Evolutionary conservation across 1,140 invertebrate genomes (phyloP).

Genomic region (Campoletis sonorensis): DNA sequence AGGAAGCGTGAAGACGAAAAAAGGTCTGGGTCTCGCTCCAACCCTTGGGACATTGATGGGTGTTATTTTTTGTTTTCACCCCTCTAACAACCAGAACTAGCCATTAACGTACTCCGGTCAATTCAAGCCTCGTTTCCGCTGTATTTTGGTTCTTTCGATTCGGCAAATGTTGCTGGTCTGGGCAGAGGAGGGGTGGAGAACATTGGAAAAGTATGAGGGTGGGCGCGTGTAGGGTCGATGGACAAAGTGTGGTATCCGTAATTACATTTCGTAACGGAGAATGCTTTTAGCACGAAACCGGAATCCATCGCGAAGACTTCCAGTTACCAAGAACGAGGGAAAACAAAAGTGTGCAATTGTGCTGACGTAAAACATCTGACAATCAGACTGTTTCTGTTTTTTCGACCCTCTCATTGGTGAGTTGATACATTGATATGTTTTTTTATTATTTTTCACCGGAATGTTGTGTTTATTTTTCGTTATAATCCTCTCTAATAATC

Average conservation of each 20-base stretch:
- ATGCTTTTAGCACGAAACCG: conserved; percentile 66
- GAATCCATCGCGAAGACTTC: conserved; percentile 49
- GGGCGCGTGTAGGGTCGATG: conserved; percentile 8
- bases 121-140: conserved; percentile 60
- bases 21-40: neutral
- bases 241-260: conserved; percentile 56
- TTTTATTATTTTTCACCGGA: neutral
- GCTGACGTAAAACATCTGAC: conserved; percentile 30
- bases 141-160: conserved; percentile 19
- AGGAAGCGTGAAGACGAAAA: conserved; percentile 2
- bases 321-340: conserved; percentile 48
- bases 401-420: conserved; percentile 11
- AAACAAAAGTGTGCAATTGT: conserved; percentile 49
- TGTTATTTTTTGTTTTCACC: conserved; percentile 39
- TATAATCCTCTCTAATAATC: too few relatives aligned
- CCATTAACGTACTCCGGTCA: conserved; percentile 65
- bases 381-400: conserved; percentile 39
- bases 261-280: conserved; percentile 65
- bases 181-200: neutral
- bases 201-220: neutral
- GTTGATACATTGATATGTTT: neutral
- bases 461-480: neutral
- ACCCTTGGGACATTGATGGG: neutral
- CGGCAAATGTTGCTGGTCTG: neutral
- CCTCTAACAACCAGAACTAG: conserved; percentile 39